phyloP scores from a whole-genome alignment of 2,888 invertebrate genomes.

The Epirrhoe alternata region DNA sequence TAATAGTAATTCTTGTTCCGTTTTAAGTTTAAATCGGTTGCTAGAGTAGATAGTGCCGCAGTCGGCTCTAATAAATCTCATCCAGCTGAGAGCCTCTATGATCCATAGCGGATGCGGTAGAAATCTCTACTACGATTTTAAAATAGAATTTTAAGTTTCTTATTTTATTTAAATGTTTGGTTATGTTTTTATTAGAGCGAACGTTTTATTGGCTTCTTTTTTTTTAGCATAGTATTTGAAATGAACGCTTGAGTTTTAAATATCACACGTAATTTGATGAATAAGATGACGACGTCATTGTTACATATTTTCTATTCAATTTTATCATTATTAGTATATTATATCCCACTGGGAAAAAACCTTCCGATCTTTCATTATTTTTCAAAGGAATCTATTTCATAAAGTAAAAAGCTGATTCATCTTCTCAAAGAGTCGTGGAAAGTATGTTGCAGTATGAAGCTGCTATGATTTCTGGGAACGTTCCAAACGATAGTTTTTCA shows the following conservation, averaged over 20 bases:
- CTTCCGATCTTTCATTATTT: too few species aligned
- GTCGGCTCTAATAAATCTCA: conserved; percentile 23
- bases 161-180: background rate
- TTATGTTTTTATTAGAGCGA: background rate
- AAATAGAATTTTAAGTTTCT: conserved; percentile 7
- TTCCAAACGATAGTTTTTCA: conserved; percentile 27
- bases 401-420: conserved; percentile 1
- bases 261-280: too few species aligned
- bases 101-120: conserved; percentile 21
- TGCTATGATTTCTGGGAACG: conserved; percentile 30
- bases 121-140: conserved; percentile 15
- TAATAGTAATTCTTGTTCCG: background rate
- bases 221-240: too few species aligned
- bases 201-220: too few species aligned
- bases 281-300: too few species aligned
- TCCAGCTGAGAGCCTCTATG: conserved; percentile 22
- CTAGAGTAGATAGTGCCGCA: conserved; percentile 13
- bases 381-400: background rate
- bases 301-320: too few species aligned
- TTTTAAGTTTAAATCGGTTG: conserved; percentile 6
- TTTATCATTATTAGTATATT: too few species aligned
- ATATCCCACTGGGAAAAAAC: too few species aligned
- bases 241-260: too few species aligned
- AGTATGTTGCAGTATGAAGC: conserved; percentile 18
- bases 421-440: conserved; percentile 2